A percentile compares a stretch with the other conserved stretches of the same genome.
Conservation (phyloP, 1,140 invertebrate genomes). For the Leptestheria dahalacensis region DNA sequence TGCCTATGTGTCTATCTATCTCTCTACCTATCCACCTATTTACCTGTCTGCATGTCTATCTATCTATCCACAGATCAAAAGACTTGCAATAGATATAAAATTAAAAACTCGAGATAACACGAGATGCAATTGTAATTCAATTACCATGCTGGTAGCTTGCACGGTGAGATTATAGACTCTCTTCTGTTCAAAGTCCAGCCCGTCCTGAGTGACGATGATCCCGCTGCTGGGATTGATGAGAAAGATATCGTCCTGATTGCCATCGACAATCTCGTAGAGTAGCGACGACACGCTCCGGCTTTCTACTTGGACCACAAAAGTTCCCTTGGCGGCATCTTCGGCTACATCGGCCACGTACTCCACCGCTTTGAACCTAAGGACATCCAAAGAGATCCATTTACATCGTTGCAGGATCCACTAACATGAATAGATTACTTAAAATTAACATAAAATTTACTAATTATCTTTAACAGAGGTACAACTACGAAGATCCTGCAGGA, state of each 20-base stretch:
- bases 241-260: conserved; percentile 58
- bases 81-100: too few relatives aligned
- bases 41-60: too few relatives aligned
- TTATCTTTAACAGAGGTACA: too few relatives aligned
- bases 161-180: conserved; percentile 70
- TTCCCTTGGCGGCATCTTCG: conserved; percentile 65
- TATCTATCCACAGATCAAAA: neutral
- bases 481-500: too few relatives aligned
- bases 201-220: conserved; percentile 44
- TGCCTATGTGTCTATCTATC: too few relatives aligned
- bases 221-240: conserved; percentile 71
- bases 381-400: too few relatives aligned
- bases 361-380: conserved; percentile 39
- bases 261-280: conserved; percentile 63
- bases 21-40: too few relatives aligned
- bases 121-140: too few relatives aligned
- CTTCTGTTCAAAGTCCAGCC: conserved; percentile 61
- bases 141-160: conserved; percentile 68
- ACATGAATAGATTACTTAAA: too few relatives aligned
- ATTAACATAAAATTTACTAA: too few relatives aligned
- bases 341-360: conserved; percentile 60
- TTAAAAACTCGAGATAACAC: too few relatives aligned
- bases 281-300: conserved; percentile 61
- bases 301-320: conserved; percentile 56
- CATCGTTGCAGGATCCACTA: too few relatives aligned